These are phyloP conservation scores for Cyphomyrus discorhynchus DNA, from an alignment of 2,113 vertebrate species.

Conservation along the genomic window DNA sequence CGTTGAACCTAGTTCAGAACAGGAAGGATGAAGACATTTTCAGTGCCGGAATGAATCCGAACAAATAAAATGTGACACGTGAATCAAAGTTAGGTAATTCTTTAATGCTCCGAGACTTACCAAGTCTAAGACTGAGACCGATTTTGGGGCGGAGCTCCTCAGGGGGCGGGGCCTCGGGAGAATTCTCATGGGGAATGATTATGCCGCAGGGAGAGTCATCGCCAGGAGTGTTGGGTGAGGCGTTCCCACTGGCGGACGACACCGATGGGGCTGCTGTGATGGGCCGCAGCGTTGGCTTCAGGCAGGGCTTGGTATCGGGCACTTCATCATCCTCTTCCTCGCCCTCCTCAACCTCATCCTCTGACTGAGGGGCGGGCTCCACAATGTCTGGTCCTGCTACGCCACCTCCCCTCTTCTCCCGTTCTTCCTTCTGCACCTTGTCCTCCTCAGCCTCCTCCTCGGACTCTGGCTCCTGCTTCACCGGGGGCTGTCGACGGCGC, in stretches of 20 bases:
- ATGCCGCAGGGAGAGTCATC: constrained; percentile 96
- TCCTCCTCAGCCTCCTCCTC: constrained; percentile 72
- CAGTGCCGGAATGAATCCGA: not conserved
- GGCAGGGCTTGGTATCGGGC: constrained; percentile 77
- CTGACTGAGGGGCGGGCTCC: constrained; percentile 68
- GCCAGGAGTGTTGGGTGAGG: constrained; percentile 84
- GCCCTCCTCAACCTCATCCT: constrained; percentile 78
- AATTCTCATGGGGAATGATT: constrained; percentile 98
- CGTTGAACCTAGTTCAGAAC: constrained; percentile 63
- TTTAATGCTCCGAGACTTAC: constrained; percentile 52
- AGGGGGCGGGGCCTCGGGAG: constrained; percentile 80
- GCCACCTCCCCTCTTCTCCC: constrained; percentile 54
- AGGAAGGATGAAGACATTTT: not conserved
- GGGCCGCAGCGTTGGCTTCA: constrained; percentile 90
- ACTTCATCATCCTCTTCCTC: constrained; percentile 78
- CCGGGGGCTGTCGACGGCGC: constrained; percentile 81
- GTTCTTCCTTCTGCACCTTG: constrained; percentile 69
- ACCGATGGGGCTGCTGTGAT: constrained; percentile 90
- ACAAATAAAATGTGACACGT: not conserved
- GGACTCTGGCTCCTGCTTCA: constrained; percentile 79
- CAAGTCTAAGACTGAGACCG: constrained; percentile 91
- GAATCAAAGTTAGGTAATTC: not conserved
- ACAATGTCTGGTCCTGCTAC: constrained; percentile 53
- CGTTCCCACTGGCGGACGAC: constrained; percentile 88
- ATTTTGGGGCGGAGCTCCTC: constrained; percentile 94